A percentile compares a stretch with the other conserved stretches of the same genome.
Conservation (phyloP, 2,113 vertebrate species). For the Seriola rivoliana region DNA sequence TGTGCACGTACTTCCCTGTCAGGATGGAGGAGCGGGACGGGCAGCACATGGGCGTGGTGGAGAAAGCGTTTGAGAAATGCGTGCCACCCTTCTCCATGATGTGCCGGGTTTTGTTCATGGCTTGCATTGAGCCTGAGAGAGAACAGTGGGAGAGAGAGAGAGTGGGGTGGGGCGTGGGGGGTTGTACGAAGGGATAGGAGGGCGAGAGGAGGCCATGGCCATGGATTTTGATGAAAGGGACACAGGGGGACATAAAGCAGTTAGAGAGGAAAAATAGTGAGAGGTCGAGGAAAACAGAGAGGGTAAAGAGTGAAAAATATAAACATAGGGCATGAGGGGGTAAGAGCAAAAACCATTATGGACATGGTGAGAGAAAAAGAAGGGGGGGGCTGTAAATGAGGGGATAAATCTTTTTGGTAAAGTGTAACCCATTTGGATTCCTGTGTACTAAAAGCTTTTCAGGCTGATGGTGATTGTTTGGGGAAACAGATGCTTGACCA, state of each 20-base stretch:
- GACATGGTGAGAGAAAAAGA: slow-evolving; percentile 19
- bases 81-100: slow-evolving; percentile 96
- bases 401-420: slow-evolving; percentile 63
- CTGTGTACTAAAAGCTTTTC: slow-evolving; percentile 74
- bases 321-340: slow-evolving; percentile 33
- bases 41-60: slow-evolving; percentile 98
- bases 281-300: slow-evolving; percentile 10
- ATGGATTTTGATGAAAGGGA: slow-evolving; percentile 31
- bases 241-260: slow-evolving; percentile 33
- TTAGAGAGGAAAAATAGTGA: slow-evolving; percentile 13
- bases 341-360: slow-evolving; percentile 12
- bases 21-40: slow-evolving; percentile 96
- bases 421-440: slow-evolving; percentile 70
- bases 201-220: slow-evolving; percentile 25
- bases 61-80: slow-evolving; percentile 96
- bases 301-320: slow-evolving; percentile 41
- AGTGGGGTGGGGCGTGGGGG: not conserved
- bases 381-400: slow-evolving; percentile 36
- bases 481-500: slow-evolving; percentile 85
- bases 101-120: slow-evolving; percentile 96
- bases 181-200: slow-evolving; percentile 2
- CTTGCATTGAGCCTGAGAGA: slow-evolving; percentile 94
- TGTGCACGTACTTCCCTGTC: slow-evolving; percentile 97
- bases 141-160: not conserved
- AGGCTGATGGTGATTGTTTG: slow-evolving; percentile 77